Conservation (phyloP, 2,888 invertebrate genomes). For the Mesochorus sp. region DNA sequence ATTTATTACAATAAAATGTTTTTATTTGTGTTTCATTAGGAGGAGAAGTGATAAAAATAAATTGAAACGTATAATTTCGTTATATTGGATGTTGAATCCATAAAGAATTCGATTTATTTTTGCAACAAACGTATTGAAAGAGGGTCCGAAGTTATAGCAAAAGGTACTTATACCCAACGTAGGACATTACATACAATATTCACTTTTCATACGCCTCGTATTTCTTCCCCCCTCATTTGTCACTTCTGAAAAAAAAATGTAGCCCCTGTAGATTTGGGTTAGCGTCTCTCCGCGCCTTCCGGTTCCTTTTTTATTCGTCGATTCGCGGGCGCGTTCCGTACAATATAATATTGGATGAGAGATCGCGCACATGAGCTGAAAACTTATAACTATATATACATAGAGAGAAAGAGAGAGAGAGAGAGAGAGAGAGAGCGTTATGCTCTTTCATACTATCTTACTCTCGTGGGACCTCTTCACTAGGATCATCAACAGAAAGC, state of each 20-base stretch:
- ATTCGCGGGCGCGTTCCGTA: neutral
- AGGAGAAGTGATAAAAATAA: too few species aligned
- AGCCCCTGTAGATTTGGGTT: neutral
- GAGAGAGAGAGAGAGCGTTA: too few species aligned
- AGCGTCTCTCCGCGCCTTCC: neutral
- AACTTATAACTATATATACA: neutral
- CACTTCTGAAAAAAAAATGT: neutral
- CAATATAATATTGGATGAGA: too few species aligned
- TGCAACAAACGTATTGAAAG: too few species aligned
- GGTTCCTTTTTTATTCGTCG: neutral
- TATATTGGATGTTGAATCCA: too few species aligned
- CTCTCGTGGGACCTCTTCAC: conserved; percentile 23
- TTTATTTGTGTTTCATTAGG: too few species aligned
- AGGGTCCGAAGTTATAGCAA: too few species aligned
- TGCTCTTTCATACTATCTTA: conserved; percentile 12
- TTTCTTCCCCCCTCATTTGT: neutral
- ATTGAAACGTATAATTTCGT: too few species aligned
- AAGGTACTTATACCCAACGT: conserved; percentile 1
- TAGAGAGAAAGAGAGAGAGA: too few species aligned
- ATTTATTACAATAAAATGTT: too few species aligned
- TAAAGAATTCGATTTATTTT: too few species aligned
- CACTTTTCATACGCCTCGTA: neutral
- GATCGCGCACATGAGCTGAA: too few species aligned
- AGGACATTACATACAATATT: neutral
- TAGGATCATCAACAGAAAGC: conserved; percentile 41